Base-by-base conservation (phyloP, 2,888 invertebrate genomes). In the Synanthedon formicaeformis region DNA sequence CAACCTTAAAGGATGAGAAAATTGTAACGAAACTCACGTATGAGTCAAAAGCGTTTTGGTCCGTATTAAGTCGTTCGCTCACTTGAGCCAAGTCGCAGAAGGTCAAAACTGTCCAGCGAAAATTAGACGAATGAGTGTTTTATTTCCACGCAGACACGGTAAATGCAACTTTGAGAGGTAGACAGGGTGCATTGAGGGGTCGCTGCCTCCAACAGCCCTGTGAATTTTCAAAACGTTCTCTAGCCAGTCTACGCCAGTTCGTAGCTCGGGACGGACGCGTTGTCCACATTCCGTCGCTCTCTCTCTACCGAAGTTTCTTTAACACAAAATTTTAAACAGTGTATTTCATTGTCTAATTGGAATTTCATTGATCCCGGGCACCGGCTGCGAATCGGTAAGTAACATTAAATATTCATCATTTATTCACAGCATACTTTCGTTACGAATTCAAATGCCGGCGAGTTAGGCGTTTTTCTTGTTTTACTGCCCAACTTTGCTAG, bases 401-500 rank as follows among this genome's bases (percentile, higher is more conserved):
- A 49, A 10, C 41, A 14, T 16, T 49, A 16, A 52, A 40, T 66
- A 63, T 57, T 56, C 50, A 16, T 34, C 6, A 54, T 68, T 59
- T 61, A 58, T 64, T 62, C 58, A 58, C 45, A 45, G 57, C 52
- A 59, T 51, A 51, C 56, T 57, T 64, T 65, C 60, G 56, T 67
- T 66, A 59, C 56, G 63, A 62, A 73, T 73, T 74, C 58, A 69
- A 70, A 70, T 59, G 61, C 57, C 60, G 55, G 53, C 58, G 34
- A 61, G 60, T 62, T 56, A 49, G 57, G 54, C 53, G 55, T 52
- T 65, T 72, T 70, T 69, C 63, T 58, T 65, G 61, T 71, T 75
- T 74, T 73, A 76, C 64, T 64, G 64, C 57, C 58, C 61, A 79
- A 81, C 70, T 79, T 81, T 49, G 60, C 66, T 70, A 66, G 71